These are phyloP conservation scores for Cacoxenus indagator DNA, from an alignment of 2,888 invertebrate species.

Conservation along the genomic window DNA sequence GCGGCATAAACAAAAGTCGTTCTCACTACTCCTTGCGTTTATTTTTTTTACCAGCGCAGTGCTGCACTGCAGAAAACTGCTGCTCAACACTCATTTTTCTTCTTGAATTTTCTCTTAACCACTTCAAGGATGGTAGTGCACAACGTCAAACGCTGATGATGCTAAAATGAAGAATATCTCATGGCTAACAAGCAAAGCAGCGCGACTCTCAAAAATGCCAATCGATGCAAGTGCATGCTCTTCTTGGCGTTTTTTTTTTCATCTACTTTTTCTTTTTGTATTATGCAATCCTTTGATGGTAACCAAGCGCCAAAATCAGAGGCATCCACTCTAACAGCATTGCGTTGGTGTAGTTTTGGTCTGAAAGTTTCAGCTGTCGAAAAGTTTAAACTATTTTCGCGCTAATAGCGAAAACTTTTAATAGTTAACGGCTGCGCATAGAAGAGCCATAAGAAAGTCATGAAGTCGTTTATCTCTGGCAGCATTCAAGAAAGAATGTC, in stretches of 20 bases:
- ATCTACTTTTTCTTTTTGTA: neutral
- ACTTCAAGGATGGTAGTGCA: neutral
- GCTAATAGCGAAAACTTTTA: slow-evolving; percentile 60
- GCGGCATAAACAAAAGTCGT: slow-evolving; percentile 58
- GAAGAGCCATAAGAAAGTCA: slow-evolving; percentile 39
- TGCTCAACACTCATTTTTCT: neutral
- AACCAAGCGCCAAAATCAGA: neutral
- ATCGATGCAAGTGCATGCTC: slow-evolving; percentile 42
- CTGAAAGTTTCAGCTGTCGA: slow-evolving; percentile 11
- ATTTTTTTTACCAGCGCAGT: too few species aligned
- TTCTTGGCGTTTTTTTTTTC: neutral
- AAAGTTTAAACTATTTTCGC: slow-evolving; percentile 24
- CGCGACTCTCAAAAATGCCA: slow-evolving; percentile 37
- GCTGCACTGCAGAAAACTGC: neutral
- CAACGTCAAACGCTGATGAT: neutral
- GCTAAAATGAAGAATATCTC: slow-evolving; percentile 5
- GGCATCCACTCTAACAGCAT: neutral
- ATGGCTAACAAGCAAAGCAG: slow-evolving; percentile 18
- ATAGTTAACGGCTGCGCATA: slow-evolving; percentile 48
- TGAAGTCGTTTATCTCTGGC: slow-evolving; percentile 58
- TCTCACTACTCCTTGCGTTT: slow-evolving; percentile 7
- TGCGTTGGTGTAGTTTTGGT: neutral
- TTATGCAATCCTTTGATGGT: neutral
- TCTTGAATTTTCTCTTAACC: neutral
- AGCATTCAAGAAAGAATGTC: slow-evolving; percentile 34